A percentile compares a stretch with the other conserved stretches of the same genome.
Evolutionary conservation across 2,797 vertebrate genomes (phyloP).

Genomic region (Sebastes kiyomatsui): DNA sequence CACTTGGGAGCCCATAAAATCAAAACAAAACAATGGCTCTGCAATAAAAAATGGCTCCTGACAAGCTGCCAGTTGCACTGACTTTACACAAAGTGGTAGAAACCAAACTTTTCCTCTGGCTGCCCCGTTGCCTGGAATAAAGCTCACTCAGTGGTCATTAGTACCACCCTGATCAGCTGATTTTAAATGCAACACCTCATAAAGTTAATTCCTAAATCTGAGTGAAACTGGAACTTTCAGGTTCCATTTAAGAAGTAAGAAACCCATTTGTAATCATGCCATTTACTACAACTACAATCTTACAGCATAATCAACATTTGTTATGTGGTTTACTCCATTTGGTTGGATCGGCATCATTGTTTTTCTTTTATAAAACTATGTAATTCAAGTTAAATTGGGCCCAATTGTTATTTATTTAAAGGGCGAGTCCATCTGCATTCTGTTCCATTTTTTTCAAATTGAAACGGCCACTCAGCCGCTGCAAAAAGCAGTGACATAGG

Average conservation of each 20-base stretch:
- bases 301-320: background rate
- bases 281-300: background rate
- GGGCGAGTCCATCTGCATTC: no score
- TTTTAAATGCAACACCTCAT: background rate
- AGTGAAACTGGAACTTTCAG: background rate
- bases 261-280: no score
- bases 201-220: background rate
- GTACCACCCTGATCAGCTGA: slow-evolving; percentile 6
- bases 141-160: background rate
- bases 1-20: slow-evolving; percentile 3
- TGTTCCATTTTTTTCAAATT: no score
- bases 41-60: slow-evolving; percentile 3
- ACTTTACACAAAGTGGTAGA: background rate
- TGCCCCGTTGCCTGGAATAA: slow-evolving; percentile 9
- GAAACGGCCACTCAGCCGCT: no score
- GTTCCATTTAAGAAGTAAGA: background rate
- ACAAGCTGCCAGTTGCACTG: background rate
- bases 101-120: background rate
- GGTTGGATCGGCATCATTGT: background rate
- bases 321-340: background rate
- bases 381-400: background rate
- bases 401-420: background rate
- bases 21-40: slow-evolving; percentile 9
- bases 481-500: no score
- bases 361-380: no score